phyloP scores from a whole-genome alignment of 2,797 vertebrate species.

The Galagoides demidoff region DNA sequence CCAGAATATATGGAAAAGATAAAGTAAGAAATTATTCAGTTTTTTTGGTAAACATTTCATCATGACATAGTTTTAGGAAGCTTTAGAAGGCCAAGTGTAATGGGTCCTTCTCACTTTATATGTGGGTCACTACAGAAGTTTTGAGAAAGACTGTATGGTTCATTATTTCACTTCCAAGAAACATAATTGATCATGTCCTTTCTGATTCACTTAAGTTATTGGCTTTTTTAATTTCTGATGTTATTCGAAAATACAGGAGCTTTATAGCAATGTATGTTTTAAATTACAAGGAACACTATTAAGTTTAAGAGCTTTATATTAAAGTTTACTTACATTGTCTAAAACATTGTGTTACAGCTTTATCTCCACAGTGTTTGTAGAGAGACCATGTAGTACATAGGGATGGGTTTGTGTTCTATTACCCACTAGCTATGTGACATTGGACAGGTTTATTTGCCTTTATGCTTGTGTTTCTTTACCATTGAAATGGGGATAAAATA shows the following conservation, averaged over 20 bases:
- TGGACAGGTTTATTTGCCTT: not conserved
- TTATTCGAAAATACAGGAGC: not conserved
- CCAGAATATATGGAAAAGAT: slow-evolving; percentile 97
- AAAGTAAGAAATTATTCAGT: slow-evolving; percentile 89
- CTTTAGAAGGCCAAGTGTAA: not conserved
- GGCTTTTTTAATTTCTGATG: not conserved
- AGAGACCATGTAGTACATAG: not conserved
- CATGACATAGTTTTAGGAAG: not conserved
- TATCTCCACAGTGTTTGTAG: not conserved
- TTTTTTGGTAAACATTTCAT: slow-evolving; percentile 15
- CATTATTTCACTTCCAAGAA: no score
- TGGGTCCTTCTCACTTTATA: not conserved
- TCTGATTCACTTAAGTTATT: not conserved
- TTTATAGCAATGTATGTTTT: not conserved
- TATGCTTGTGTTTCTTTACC: not conserved
- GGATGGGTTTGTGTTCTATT: not conserved
- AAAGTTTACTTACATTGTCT: slow-evolving; percentile 1
- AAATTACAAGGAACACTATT: not conserved
- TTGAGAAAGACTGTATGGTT: no score
- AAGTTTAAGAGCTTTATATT: not conserved
- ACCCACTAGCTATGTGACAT: not conserved
- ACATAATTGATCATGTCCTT: no score
- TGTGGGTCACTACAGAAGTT: not conserved
- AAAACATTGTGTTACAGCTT: not conserved
- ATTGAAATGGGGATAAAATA: not conserved